These are phyloP conservation scores for Rattus rattus DNA, from an alignment of 2,113 vertebrate genomes.

Conservation along the genomic window DNA sequence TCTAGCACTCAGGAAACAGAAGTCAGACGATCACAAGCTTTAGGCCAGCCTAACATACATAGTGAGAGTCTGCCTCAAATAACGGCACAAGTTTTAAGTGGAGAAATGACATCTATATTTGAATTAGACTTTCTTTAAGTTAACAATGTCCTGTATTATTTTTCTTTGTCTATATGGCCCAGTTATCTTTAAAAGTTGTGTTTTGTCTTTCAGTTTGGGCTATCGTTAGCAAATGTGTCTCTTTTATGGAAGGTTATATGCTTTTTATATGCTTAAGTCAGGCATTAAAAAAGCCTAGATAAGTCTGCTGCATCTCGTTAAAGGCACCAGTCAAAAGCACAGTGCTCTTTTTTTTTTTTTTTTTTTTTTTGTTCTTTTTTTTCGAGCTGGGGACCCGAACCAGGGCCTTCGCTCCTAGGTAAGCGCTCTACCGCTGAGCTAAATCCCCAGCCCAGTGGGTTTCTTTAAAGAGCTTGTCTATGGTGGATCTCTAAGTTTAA, in stretches of 20 bases:
- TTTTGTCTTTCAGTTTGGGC: constrained; percentile 8
- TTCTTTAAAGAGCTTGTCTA: background rate
- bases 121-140: constrained; percentile 26
- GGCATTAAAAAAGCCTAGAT: background rate
- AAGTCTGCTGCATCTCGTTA: background rate
- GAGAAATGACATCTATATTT: background rate
- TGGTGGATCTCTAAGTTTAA: background rate
- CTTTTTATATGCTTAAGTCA: constrained; percentile 24
- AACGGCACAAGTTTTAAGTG: background rate
- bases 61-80: background rate
- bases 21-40: background rate
- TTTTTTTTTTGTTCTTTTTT: too few relatives aligned
- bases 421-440: too few relatives aligned
- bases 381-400: too few relatives aligned
- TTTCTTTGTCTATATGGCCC: constrained; percentile 1
- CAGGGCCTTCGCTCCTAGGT: too few relatives aligned
- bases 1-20: background rate
- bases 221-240: constrained; percentile 10
- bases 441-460: too few relatives aligned
- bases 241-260: constrained; percentile 24
- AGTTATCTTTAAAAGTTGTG: constrained; percentile 22
- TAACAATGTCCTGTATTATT: constrained; percentile 39
- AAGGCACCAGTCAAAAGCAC: background rate
- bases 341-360: too few relatives aligned
- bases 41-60: background rate